A percentile compares a stretch with the other conserved stretches of the same genome.
Evolutionary conservation across 2,888 invertebrate species (phyloP).

Genomic region (Heliconius erato): DNA sequence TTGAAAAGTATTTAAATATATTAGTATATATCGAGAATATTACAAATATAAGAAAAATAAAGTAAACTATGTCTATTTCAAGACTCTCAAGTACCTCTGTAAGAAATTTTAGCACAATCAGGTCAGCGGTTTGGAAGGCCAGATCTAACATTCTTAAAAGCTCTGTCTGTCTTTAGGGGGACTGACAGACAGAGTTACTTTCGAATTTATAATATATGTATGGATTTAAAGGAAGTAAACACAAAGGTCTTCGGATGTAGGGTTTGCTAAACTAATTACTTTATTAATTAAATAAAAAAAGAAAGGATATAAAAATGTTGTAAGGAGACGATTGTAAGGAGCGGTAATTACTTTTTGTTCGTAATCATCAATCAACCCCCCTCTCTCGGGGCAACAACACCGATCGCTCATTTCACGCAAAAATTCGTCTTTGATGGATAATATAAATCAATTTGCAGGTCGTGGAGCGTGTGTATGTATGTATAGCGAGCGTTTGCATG

Average conservation of each 20-base stretch:
- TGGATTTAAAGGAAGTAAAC: neutral
- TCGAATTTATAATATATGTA: too few relatives aligned
- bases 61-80: too few relatives aligned
- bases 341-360: conserved; percentile 28
- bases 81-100: too few relatives aligned
- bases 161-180: too few relatives aligned
- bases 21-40: too few relatives aligned
- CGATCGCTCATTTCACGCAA: conserved; percentile 29
- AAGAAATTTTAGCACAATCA: too few relatives aligned
- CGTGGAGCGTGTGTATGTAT: neutral
- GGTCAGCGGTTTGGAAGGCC: too few relatives aligned
- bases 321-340: neutral
- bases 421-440: conserved; percentile 32
- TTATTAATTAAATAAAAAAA: neutral
- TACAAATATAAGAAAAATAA: too few relatives aligned
- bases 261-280: neutral
- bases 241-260: neutral
- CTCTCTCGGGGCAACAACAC: conserved; percentile 4
- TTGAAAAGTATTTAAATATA: too few relatives aligned
- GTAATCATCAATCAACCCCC: conserved; percentile 25
- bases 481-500: neutral
- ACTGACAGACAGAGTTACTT: too few relatives aligned
- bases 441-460: conserved; percentile 26
- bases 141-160: too few relatives aligned
- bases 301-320: neutral